A percentile compares a stretch with the other conserved stretches of the same genome.
These are phyloP conservation scores for Apostichopus leukothele DNA, from an alignment of 53 echinoderm and acorn worm species.

Conservation along the genomic window DNA sequence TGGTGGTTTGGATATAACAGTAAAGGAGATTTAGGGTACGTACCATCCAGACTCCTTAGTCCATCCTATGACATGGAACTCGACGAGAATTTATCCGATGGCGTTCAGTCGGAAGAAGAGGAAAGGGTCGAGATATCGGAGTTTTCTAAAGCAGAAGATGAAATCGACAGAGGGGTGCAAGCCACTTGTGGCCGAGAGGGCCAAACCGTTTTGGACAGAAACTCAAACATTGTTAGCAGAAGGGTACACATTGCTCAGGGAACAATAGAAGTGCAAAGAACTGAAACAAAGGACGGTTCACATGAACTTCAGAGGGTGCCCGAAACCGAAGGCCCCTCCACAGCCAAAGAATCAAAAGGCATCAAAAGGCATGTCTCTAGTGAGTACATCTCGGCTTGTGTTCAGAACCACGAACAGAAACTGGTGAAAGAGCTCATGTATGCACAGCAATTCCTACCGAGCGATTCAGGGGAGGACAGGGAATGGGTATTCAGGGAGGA, in stretches of 20 bases:
- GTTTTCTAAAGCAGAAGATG: slow-evolving; percentile 52
- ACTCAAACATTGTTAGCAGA: slow-evolving; percentile 56
- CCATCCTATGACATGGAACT: slow-evolving; percentile 40
- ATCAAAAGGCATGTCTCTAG: slow-evolving; percentile 13
- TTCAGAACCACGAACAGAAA: slow-evolving; percentile 34
- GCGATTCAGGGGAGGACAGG: slow-evolving; percentile 8
- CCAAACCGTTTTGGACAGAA: slow-evolving; percentile 35
- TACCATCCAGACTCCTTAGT: slow-evolving; percentile 77
- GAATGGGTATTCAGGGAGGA: slow-evolving; percentile 35
- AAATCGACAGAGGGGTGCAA: slow-evolving; percentile 26
- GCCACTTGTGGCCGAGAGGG: background rate
- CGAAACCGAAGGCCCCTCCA: background rate
- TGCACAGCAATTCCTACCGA: slow-evolving; percentile 1
- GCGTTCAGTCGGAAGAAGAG: slow-evolving; percentile 43
- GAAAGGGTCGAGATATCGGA: slow-evolving; percentile 61
- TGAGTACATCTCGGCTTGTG: slow-evolving; percentile 25
- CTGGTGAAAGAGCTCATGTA: slow-evolving; percentile 32
- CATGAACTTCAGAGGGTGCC: slow-evolving; percentile 33
- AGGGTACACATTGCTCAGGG: slow-evolving; percentile 49
- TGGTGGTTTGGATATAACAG: slow-evolving; percentile 94
- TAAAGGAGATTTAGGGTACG: slow-evolving; percentile 80
- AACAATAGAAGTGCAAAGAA: slow-evolving; percentile 28
- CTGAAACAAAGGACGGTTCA: slow-evolving; percentile 1
- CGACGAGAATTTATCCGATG: slow-evolving; percentile 1
- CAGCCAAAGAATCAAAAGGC: slow-evolving; percentile 26